Evolutionary conservation across 2,888 invertebrate genomes (phyloP).

Genomic region (Mesorhabditis sp.): DNA sequence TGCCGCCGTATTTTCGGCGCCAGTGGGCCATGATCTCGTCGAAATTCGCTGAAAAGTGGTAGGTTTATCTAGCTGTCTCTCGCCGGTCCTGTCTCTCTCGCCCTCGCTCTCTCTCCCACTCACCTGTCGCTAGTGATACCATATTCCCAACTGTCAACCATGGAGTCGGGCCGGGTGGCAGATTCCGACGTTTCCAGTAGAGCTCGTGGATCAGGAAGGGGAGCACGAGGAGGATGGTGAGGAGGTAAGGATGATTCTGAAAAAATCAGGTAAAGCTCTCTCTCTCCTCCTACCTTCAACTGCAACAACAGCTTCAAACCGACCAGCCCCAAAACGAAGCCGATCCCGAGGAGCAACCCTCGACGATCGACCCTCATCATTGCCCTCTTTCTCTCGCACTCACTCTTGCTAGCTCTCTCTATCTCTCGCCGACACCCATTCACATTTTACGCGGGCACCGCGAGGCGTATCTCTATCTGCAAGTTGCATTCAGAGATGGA

Average conservation of each 20-base stretch:
- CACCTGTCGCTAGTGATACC: slow-evolving; percentile 29
- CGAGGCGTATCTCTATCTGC: too few species aligned
- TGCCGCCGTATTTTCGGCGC: slow-evolving; percentile 39
- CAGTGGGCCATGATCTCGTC: slow-evolving; percentile 38
- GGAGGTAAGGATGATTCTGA: background rate
- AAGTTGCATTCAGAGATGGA: too few species aligned
- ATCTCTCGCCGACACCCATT: too few species aligned
- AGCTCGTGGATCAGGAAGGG: slow-evolving; percentile 41
- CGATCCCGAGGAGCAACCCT: too few species aligned
- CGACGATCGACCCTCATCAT: too few species aligned
- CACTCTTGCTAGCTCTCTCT: too few species aligned
- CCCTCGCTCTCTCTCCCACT: background rate
- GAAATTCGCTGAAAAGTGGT: slow-evolving; percentile 22
- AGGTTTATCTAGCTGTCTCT: slow-evolving; percentile 6
- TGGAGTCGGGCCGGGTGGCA: slow-evolving; percentile 48
- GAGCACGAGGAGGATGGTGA: slow-evolving; percentile 12
- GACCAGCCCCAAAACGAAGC: too few species aligned
- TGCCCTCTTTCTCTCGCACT: too few species aligned
- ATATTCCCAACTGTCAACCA: slow-evolving; percentile 47
- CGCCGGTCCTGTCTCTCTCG: background rate
- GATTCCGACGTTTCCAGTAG: slow-evolving; percentile 39
- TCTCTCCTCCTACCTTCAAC: background rate
- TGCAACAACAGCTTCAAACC: background rate
- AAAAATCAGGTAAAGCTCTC: background rate
- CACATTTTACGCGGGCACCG: too few species aligned